phyloP scores from a whole-genome alignment of 2,113 vertebrate genomes.

The Helogale parvula region DNA sequence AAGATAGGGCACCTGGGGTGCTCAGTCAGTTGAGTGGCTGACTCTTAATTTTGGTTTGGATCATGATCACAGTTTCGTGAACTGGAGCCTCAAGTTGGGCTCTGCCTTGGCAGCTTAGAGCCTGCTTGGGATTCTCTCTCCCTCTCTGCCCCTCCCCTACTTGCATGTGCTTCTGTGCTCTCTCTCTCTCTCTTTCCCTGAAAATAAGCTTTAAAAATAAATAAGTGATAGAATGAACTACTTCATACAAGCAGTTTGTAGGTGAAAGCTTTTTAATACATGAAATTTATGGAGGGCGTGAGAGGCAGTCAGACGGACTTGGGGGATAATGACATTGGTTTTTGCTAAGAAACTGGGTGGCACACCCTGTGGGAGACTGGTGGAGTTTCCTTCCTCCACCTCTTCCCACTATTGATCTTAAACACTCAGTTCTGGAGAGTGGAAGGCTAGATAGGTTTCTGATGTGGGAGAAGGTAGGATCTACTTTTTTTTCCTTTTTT shows the following conservation, averaged over 20 bases:
- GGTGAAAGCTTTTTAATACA: neutral
- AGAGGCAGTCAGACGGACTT: neutral
- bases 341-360: neutral
- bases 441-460: neutral
- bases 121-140: no score
- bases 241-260: neutral
- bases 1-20: no score
- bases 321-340: neutral
- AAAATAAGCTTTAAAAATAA: no score
- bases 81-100: no score
- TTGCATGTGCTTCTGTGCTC: no score
- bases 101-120: no score
- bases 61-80: no score
- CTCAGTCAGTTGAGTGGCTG: no score
- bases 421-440: neutral
- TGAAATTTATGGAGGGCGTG: neutral
- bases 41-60: no score
- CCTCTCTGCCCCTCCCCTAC: no score
- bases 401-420: neutral
- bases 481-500: no score
- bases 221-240: neutral
- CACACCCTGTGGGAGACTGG: neutral
- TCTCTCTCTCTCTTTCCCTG: no score
- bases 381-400: neutral
- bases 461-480: neutral